Percentiles rank a stretch among this genome's conserved stretches.
Conservation (phyloP, 2,888 invertebrate species). For the Arctia plantaginis region DNA sequence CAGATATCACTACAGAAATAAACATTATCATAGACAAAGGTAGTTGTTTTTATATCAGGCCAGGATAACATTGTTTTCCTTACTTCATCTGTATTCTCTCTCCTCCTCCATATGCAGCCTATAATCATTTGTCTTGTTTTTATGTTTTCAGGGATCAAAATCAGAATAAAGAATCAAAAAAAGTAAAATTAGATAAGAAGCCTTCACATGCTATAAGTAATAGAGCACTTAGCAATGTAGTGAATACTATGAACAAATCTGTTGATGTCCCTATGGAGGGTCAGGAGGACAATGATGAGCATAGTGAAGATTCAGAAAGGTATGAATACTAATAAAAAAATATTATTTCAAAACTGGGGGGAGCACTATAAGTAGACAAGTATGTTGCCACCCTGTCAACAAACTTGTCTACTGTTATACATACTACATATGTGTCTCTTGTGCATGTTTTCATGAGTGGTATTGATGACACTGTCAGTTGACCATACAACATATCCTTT, state of each 20-base stretch:
- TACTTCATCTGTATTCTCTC: not conserved
- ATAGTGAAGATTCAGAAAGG: conserved; percentile 77
- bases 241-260: conserved; percentile 72
- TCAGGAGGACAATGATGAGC: conserved; percentile 73
- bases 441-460: no score
- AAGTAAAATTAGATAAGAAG: conserved; percentile 72
- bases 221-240: conserved; percentile 75
- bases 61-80: no score
- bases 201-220: conserved; percentile 70
- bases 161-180: conserved; percentile 69
- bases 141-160: conserved; percentile 72
- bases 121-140: not conserved
- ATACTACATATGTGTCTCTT: not conserved
- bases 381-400: no score
- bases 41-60: no score
- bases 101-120: not conserved
- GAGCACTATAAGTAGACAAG: no score
- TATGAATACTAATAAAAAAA: not conserved
- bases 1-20: not conserved
- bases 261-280: conserved; percentile 66
- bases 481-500: not conserved
- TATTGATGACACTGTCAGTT: no score
- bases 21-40: not conserved
- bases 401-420: no score
- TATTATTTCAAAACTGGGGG: no score